Conservation (phyloP, 2,888 invertebrate species). For the Lacanobia oleracea region DNA sequence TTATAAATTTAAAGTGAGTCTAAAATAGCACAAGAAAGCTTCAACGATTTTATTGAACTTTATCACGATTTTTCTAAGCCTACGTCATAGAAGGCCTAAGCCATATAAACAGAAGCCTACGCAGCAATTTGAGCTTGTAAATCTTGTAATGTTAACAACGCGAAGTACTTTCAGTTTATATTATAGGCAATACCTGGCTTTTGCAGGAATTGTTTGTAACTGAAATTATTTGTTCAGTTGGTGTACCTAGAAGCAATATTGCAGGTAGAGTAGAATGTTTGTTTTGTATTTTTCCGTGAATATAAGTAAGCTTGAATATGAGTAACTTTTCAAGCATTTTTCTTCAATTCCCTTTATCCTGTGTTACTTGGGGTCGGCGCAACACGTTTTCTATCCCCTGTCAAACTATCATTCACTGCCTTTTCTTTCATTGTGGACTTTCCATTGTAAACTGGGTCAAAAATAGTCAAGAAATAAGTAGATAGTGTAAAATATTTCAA, state of each 20-base stretch:
- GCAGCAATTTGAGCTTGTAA: slow-evolving; percentile 32
- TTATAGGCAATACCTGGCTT: background rate
- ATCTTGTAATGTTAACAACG: background rate
- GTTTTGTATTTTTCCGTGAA: background rate
- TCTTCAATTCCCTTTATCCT: background rate
- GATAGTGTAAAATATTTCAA: no score
- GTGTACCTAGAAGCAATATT: background rate
- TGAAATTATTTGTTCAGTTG: background rate
- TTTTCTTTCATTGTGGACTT: no score
- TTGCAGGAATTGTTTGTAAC: background rate
- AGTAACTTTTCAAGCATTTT: background rate
- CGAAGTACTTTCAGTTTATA: background rate
- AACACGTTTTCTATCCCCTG: background rate
- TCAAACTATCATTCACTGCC: background rate
- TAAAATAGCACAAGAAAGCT: slow-evolving; percentile 11
- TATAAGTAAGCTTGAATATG: background rate
- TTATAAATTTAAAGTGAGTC: slow-evolving; percentile 3
- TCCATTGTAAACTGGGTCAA: no score
- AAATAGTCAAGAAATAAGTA: no score
- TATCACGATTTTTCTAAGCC: slow-evolving; percentile 24
- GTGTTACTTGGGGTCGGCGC: background rate
- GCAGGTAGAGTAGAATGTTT: background rate
- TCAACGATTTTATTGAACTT: slow-evolving; percentile 9
- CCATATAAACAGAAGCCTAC: background rate
- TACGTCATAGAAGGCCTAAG: background rate